Percentiles rank a stretch among this genome's conserved stretches.
Evolutionary conservation across 1,140 invertebrate genomes (phyloP).

Genomic region (Bombus confusus): DNA sequence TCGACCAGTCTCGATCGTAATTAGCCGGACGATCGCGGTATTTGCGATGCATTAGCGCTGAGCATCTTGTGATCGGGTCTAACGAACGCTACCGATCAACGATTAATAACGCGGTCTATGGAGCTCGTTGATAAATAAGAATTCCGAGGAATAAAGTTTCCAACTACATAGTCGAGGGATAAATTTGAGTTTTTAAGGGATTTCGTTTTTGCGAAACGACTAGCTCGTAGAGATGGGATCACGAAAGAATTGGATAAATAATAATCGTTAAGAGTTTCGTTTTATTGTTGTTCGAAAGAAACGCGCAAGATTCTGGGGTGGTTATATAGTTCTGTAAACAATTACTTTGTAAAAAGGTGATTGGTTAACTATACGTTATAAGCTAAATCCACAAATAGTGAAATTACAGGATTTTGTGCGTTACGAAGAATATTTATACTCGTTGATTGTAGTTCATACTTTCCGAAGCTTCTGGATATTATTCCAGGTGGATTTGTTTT

Average conservation of each 20-base stretch:
- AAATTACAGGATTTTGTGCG: not conserved
- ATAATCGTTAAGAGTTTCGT: not conserved
- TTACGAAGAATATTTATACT: not conserved
- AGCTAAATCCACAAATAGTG: not conserved
- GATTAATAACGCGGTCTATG: not conserved
- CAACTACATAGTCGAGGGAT: not conserved
- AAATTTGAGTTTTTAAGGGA: not conserved
- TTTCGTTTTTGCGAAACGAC: not conserved
- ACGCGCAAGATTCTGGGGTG: not conserved
- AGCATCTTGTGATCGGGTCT: not conserved
- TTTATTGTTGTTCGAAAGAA: not conserved
- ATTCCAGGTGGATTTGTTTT: not conserved
- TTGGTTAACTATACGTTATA: not conserved
- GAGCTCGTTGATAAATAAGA: not conserved
- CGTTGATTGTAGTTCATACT: not conserved
- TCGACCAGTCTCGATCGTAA: not conserved
- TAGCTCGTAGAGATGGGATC: not conserved
- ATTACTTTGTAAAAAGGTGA: not conserved
- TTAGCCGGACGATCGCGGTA: constrained; percentile 4
- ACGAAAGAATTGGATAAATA: not conserved
- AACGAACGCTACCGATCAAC: constrained; percentile 9
- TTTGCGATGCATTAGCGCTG: constrained; percentile 37
- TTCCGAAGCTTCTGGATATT: not conserved
- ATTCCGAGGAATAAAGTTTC: not conserved
- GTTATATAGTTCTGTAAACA: not conserved